A percentile compares a stretch with the other conserved stretches of the same genome.
phyloP scores from a whole-genome alignment of 2,113 vertebrate genomes.

The Azemiops feae region DNA sequence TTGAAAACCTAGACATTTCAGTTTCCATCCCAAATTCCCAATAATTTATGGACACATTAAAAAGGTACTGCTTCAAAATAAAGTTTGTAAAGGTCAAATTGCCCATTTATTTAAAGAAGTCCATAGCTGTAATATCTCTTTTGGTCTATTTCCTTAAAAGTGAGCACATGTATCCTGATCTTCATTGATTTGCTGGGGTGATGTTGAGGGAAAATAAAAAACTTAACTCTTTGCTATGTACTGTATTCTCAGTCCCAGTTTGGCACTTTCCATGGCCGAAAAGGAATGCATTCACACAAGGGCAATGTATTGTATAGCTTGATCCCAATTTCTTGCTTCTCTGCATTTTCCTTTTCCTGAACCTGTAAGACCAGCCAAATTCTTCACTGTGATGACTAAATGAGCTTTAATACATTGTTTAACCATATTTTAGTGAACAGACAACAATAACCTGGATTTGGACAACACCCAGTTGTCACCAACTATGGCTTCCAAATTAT shows the following conservation, averaged over 20 bases:
- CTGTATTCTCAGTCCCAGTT: background rate
- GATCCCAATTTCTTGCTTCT: background rate
- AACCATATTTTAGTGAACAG: background rate
- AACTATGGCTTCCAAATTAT: background rate
- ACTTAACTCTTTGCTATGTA: background rate
- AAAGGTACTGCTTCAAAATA: background rate
- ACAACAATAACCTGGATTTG: background rate
- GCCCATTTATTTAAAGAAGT: background rate
- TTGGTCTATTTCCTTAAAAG: background rate
- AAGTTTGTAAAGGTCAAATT: background rate
- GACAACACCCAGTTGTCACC: background rate
- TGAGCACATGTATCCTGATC: background rate
- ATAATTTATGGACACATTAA: background rate
- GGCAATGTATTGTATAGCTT: background rate
- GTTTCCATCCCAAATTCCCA: background rate
- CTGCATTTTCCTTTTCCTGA: background rate
- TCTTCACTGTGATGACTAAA: background rate
- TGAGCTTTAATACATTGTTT: background rate
- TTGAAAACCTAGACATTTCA: background rate
- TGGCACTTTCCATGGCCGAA: background rate
- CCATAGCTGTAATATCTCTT: background rate
- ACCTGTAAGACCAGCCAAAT: background rate
- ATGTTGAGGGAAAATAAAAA: background rate
- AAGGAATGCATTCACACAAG: background rate
- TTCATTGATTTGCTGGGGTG: background rate